Evolutionary conservation across 2,113 vertebrate genomes (phyloP).

Genomic region (Puntigrus tetrazona): DNA sequence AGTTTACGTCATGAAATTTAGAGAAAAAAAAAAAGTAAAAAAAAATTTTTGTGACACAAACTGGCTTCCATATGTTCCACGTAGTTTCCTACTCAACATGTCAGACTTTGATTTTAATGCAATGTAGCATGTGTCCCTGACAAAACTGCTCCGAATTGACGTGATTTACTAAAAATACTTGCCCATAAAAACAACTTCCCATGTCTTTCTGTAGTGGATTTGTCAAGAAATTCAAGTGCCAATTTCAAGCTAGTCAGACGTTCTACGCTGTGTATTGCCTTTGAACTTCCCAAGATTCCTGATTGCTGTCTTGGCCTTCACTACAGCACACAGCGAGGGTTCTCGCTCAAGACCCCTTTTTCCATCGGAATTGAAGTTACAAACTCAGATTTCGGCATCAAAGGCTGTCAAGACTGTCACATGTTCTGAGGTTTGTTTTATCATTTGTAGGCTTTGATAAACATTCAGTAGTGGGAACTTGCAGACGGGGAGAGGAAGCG

Average conservation of each 20-base stretch:
- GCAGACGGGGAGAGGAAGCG: background rate
- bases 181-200: background rate
- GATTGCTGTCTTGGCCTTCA: constrained; percentile 1
- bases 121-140: background rate
- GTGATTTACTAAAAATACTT: background rate
- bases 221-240: constrained; percentile 10
- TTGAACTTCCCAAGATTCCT: constrained; percentile 15
- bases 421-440: constrained; percentile 17
- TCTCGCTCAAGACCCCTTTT: constrained; percentile 19
- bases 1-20: too few relatives aligned
- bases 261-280: background rate
- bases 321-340: background rate
- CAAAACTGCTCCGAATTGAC: background rate
- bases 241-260: constrained; percentile 21
- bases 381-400: background rate
- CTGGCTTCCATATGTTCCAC: too few relatives aligned
- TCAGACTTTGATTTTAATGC: background rate
- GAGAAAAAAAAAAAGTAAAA: too few relatives aligned
- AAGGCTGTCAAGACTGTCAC: constrained; percentile 24
- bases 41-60: too few relatives aligned
- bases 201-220: constrained; percentile 12
- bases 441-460: constrained; percentile 16
- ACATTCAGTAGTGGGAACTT: background rate
- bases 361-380: background rate
- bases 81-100: background rate